Evolutionary conservation across 2,113 vertebrate species (phyloP).

Genomic region (Phyllostomus discolor): DNA sequence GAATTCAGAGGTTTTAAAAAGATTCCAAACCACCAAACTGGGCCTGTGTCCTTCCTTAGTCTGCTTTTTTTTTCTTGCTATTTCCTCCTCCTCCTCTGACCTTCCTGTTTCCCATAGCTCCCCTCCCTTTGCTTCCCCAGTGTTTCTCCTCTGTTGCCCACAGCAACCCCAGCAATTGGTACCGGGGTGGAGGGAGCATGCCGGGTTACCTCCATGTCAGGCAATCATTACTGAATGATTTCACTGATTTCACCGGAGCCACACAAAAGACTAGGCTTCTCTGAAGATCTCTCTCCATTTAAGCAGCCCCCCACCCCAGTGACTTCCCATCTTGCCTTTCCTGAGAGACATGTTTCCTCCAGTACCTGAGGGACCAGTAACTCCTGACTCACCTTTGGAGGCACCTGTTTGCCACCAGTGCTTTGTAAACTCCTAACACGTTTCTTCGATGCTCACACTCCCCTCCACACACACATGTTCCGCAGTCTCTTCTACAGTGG

Average conservation of each 20-base stretch:
- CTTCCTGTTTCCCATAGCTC: not conserved
- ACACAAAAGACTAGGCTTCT: conserved; percentile 42
- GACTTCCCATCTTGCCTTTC: not conserved
- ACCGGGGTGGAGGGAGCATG: not conserved
- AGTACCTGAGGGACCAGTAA: not conserved
- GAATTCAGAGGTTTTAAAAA: conserved; percentile 38
- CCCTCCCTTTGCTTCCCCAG: not conserved
- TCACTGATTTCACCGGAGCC: conserved; percentile 6
- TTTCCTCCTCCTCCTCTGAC: not conserved
- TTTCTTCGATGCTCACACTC: not conserved
- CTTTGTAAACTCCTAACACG: not conserved
- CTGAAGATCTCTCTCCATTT: not conserved
- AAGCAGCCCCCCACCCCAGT: not conserved
- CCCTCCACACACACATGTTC: not conserved
- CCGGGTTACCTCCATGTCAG: conserved; percentile 42
- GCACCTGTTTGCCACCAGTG: conserved; percentile 40
- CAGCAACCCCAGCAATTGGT: conserved; percentile 57
- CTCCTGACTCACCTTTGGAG: not conserved
- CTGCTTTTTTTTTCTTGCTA: not conserved
- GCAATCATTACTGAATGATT: not conserved
- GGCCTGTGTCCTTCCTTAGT: not conserved
- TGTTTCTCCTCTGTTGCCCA: conserved; percentile 49
- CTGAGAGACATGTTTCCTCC: not conserved
- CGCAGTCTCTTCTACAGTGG: not conserved
- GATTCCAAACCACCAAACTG: not conserved